Percentiles rank a stretch among this genome's conserved stretches.
Evolutionary conservation across 2,888 invertebrate genomes (phyloP).

Genomic region (Chironomus tentans): DNA sequence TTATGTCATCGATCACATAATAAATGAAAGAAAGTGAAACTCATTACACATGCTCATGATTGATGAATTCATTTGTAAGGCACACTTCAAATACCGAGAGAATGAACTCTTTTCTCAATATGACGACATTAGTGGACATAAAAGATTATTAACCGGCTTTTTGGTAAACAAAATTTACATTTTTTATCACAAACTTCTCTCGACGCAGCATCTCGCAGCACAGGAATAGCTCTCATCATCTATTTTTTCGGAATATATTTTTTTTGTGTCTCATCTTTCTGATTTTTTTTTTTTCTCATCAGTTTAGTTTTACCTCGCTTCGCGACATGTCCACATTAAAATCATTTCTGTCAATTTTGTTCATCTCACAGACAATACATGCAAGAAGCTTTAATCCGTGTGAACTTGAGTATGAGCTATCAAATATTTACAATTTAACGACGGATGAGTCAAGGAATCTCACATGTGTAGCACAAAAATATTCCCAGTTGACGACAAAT

Average conservation of each 20-base stretch:
- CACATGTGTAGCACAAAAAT: neutral
- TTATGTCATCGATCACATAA: no score
- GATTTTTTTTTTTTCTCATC: neutral
- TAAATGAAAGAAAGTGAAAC: no score
- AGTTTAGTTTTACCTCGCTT: neutral
- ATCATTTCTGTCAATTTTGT: neutral
- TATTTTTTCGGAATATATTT: neutral
- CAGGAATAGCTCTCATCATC: no score
- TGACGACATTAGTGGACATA: no score
- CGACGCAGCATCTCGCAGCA: no score
- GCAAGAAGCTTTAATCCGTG: neutral
- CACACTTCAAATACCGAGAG: no score
- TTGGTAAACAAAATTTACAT: no score
- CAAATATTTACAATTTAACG: neutral
- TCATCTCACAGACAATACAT: neutral
- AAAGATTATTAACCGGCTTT: no score
- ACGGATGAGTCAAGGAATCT: neutral
- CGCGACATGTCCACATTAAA: neutral
- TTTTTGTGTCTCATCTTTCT: neutral
- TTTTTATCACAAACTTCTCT: no score
- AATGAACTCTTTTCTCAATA: no score
- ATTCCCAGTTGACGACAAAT: neutral
- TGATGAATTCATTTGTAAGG: no score
- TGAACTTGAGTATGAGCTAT: neutral
- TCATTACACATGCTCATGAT: no score